Percentiles rank a stretch among this genome's conserved stretches.
These are phyloP conservation scores for Trematocara marginatum DNA, from an alignment of 2,113 vertebrate genomes.

Conservation along the genomic window DNA sequence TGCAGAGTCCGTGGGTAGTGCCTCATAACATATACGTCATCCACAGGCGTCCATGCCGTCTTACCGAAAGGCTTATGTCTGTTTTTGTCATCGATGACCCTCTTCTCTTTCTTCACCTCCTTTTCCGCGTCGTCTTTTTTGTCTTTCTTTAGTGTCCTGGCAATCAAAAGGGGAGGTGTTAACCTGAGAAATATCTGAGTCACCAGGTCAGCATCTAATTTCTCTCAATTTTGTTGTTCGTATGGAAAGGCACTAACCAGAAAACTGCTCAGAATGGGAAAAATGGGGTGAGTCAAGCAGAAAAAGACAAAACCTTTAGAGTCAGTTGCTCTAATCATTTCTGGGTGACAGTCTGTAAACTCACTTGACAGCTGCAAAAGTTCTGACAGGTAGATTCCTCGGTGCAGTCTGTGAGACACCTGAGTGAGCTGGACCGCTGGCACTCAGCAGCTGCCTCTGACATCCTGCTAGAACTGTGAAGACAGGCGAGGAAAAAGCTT, in stretches of 20 bases:
- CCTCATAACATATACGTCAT: conserved; percentile 83
- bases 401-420: background rate
- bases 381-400: conserved; percentile 37
- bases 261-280: accelerated
- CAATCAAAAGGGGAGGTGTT: background rate
- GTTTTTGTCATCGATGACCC: conserved; percentile 46
- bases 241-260: background rate
- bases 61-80: conserved; percentile 67
- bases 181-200: background rate
- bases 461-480: conserved; percentile 60
- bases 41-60: conserved; percentile 67
- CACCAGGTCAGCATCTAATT: background rate
- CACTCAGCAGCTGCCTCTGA: conserved; percentile 45
- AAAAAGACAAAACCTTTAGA: background rate
- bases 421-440: background rate
- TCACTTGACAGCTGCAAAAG: conserved; percentile 65
- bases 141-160: conserved; percentile 58
- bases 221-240: background rate
- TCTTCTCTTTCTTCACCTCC: conserved; percentile 45
- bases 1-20: conserved; percentile 72
- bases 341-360: background rate
- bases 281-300: background rate
- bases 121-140: conserved; percentile 34
- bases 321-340: background rate
- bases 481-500: background rate